Evolutionary conservation across 2,113 vertebrate genomes (phyloP), one percentile per base, ranked within the genome.

Genomic region (Hippocampus barbouri): DNA sequence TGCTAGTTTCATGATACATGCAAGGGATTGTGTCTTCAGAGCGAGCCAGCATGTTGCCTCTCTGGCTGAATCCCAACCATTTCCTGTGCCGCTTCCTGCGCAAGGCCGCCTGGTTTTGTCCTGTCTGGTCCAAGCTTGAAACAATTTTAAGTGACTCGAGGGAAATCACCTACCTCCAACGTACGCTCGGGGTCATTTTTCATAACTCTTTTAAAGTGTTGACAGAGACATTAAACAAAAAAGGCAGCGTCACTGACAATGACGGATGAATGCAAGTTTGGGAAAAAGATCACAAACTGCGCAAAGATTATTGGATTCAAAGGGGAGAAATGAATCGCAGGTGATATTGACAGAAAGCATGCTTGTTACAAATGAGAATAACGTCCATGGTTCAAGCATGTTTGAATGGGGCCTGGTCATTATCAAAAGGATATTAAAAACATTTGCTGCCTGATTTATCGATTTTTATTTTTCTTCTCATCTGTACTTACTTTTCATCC

Each of bases 121-220:
- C 85, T 53, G 83, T 88, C 79, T 84, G 75, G 75, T 83, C 82
- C 68, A 87, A 85, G 84, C 89, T 89, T 92, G 89, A 91, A 90
- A 87, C 84, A 91, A 92, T 91, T 91, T 89, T 71, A 72, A 71
- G 76, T 38, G 40, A 56, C 83, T 86, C 88, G 27, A 41, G 87
- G 89, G 88, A 89, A 87, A 87, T 90, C 80, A 87, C 84, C 84
- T 83, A 79, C 78, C 76, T 82, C 74, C 71, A 62, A 75, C 76
- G 49, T 82, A 69, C 40, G 79, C 76, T 78, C 75, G 23, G 75
- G 73, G 81, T 88, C 85, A 84, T 90, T 90, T 86, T 87, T 90
- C 85, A 89, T 80, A 83, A 89, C 82, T 77, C 86, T 70, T 87
- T 86, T 77, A 76, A 88, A 82, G 86, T 83, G 87, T 85, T 85